Conservation (phyloP, 1,140 invertebrate species). For the Pantala flavescens region DNA sequence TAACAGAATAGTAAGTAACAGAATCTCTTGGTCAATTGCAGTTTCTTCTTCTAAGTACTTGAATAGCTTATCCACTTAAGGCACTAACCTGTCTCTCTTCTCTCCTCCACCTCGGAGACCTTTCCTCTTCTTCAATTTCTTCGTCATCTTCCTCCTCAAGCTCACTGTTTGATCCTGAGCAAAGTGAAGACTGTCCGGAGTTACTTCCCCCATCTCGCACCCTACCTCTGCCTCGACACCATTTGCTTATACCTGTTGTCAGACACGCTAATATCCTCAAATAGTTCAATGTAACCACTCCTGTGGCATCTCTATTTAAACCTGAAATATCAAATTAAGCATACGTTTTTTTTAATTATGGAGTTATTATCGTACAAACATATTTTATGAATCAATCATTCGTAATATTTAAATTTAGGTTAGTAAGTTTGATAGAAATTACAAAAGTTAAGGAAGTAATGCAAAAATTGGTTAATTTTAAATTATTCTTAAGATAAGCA, state of each 20-base stretch:
- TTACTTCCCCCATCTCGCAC: not conserved
- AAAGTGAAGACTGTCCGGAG: not conserved
- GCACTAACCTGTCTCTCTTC: not conserved
- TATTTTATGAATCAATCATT: too few species aligned
- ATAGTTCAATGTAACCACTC: not conserved
- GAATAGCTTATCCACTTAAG: too few species aligned
- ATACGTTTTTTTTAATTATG: too few species aligned
- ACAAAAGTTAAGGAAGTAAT: too few species aligned
- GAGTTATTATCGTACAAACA: too few species aligned
- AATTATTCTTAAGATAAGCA: too few species aligned
- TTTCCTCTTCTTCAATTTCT: not conserved
- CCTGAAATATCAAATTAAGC: not conserved
- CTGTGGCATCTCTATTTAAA: not conserved
- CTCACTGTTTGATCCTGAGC: not conserved
- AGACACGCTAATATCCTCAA: not conserved
- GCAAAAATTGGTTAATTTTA: too few species aligned
- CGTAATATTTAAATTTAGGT: too few species aligned
- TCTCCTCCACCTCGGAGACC: not conserved
- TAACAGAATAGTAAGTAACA: too few species aligned
- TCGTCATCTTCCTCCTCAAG: not conserved
- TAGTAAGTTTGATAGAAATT: too few species aligned
- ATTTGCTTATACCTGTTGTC: conserved; percentile 12
- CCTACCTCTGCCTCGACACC: not conserved
- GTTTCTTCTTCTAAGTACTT: too few species aligned
- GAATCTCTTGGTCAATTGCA: too few species aligned